Percentiles rank a stretch among this genome's conserved stretches.
Conservation (phyloP, 2,797 vertebrate genomes). For the Artibeus jamaicensis region DNA sequence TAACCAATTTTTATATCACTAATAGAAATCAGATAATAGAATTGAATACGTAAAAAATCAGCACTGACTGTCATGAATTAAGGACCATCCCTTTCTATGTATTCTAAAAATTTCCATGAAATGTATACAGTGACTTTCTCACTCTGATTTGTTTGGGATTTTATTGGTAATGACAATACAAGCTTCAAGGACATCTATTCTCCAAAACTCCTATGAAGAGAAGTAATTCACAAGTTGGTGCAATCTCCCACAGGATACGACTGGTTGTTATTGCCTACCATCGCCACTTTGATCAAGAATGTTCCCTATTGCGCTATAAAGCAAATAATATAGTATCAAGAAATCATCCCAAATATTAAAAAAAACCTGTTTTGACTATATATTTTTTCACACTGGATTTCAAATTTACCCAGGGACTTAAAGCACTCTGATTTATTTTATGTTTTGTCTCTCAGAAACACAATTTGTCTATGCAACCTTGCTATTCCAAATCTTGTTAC, state of each 20-base stretch:
- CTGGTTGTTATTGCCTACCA: not conserved
- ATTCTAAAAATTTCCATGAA: not conserved
- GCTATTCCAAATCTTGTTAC: not conserved
- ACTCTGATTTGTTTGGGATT: not conserved
- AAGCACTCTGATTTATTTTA: conserved; percentile 31
- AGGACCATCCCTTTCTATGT: not conserved
- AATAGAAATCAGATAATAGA: not conserved
- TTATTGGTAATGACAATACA: not conserved
- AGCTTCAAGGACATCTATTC: not conserved
- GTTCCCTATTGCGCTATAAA: not conserved
- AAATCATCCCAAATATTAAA: not conserved
- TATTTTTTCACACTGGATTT: not conserved
- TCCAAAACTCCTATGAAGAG: conserved; percentile 5
- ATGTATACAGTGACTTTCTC: not conserved
- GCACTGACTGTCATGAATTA: not conserved
- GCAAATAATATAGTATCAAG: not conserved
- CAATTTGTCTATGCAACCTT: not conserved
- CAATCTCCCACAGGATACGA: not conserved
- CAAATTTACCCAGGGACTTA: conserved; percentile 7
- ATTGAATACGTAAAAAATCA: not conserved
- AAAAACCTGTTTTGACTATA: not conserved
- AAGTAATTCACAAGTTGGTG: not conserved
- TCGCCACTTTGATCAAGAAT: not conserved
- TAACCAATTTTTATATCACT: not conserved
- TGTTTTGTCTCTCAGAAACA: not conserved